phyloP scores from a whole-genome alignment of 64 coral and sea anemone genomes.

The Porites lutea region DNA sequence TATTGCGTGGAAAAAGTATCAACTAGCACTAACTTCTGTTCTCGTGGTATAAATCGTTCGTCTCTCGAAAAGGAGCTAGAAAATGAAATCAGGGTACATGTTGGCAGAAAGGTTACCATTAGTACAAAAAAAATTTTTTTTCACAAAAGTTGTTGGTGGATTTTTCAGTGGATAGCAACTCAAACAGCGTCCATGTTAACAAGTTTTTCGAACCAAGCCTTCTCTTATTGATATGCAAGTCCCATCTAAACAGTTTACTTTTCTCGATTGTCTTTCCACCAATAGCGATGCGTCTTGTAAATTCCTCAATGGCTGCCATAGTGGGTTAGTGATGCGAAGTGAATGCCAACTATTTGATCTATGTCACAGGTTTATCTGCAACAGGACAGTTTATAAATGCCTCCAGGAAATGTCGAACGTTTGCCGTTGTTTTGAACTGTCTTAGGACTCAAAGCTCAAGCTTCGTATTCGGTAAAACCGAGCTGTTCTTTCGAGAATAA shows the following conservation, averaged over 20 bases:
- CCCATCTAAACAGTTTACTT: constrained; percentile 14
- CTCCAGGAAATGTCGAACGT: not conserved
- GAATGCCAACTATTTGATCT: constrained; percentile 17
- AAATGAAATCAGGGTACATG: not conserved
- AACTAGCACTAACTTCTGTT: too few species aligned
- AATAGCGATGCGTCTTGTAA: not conserved
- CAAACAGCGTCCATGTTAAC: not conserved
- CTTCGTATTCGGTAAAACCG: not conserved
- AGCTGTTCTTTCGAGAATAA: not conserved
- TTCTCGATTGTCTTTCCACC: constrained; percentile 5
- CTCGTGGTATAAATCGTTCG: too few species aligned
- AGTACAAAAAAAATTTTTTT: not conserved
- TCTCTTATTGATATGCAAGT: constrained; percentile 26
- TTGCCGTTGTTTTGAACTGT: constrained; percentile 1
- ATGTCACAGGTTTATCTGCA: constrained; percentile 33
- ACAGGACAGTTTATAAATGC: constrained; percentile 10
- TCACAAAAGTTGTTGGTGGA: not conserved
- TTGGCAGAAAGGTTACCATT: not conserved
- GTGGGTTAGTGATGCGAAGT: constrained; percentile 15
- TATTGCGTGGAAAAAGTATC: too few species aligned
- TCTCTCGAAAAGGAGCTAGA: not conserved
- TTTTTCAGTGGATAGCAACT: not conserved
- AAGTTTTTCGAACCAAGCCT: not conserved
- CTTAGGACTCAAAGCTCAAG: not conserved
- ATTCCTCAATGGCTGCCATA: constrained; percentile 56